Percentiles rank a stretch among this genome's conserved stretches.
phyloP scores from a whole-genome alignment of 2,888 invertebrate genomes.

The Callosobruchus maculatus region DNA sequence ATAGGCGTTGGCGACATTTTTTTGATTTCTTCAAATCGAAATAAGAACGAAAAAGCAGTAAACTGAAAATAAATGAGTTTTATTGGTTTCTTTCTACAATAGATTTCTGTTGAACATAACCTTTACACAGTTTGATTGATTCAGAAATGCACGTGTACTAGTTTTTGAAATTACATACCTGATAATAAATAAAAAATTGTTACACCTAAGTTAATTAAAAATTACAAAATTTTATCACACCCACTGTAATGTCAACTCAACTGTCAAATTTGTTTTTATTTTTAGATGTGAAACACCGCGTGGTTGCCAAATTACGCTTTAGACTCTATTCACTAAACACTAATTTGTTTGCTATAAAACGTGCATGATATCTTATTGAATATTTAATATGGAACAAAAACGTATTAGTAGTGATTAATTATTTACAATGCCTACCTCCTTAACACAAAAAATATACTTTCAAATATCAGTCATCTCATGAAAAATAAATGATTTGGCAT shows the following conservation, averaged over 20 bases:
- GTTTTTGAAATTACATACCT: neutral
- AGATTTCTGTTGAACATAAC: neutral
- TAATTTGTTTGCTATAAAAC: no score
- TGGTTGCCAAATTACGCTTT: neutral
- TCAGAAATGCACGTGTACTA: neutral
- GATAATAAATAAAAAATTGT: neutral
- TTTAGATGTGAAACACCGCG: neutral
- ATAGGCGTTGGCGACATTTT: constrained; percentile 50
- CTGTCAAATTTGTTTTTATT: neutral
- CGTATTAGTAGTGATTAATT: no score
- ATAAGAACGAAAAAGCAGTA: constrained; percentile 24
- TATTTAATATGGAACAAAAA: no score
- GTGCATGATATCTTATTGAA: no score
- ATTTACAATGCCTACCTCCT: no score
- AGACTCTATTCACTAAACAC: no score
- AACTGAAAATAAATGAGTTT: constrained; percentile 23
- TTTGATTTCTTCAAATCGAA: constrained; percentile 28
- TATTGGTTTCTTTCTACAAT: neutral
- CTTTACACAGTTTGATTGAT: neutral
- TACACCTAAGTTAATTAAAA: neutral
- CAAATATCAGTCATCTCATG: neutral
- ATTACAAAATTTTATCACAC: neutral
- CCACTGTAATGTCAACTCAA: neutral
- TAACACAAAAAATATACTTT: no score
- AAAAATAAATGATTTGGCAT: neutral